These are phyloP conservation scores for Drosophila mimica DNA, from an alignment of 2,888 invertebrate species.

Conservation along the genomic window DNA sequence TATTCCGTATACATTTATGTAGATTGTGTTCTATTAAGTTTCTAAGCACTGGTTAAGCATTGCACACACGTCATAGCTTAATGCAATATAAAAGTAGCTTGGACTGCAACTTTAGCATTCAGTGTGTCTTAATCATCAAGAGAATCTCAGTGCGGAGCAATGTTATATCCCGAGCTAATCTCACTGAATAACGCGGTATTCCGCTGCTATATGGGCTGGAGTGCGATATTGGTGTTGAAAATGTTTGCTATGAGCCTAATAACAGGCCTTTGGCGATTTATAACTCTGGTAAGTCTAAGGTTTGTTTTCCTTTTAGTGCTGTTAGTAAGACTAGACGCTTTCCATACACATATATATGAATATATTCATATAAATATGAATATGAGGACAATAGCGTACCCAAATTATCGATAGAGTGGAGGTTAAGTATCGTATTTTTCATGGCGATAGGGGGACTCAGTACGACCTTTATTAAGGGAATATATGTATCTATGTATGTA, in stretches of 20 bases:
- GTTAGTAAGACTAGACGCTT: conserved; percentile 53
- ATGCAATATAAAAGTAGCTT: not conserved
- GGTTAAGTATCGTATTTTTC: not conserved
- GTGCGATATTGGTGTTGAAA: conserved; percentile 83
- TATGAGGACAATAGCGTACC: not conserved
- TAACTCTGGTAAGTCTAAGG: conserved; percentile 79
- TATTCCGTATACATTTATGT: not conserved
- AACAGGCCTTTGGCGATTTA: conserved; percentile 83
- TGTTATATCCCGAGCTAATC: conserved; percentile 58
- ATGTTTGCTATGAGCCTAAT: conserved; percentile 83
- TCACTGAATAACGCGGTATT: conserved; percentile 78
- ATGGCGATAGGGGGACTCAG: not conserved
- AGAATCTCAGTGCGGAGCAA: conserved; percentile 20
- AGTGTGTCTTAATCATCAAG: conserved; percentile 20
- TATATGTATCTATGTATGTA: not conserved
- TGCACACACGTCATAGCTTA: not conserved
- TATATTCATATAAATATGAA: not conserved
- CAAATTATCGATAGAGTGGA: not conserved
- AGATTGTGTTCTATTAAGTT: conserved; percentile 1
- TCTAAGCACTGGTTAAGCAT: not conserved
- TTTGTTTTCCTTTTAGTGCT: conserved; percentile 19
- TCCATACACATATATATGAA: not conserved
- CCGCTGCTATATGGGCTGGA: conserved; percentile 83
- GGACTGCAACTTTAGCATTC: not conserved
- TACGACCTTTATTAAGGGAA: not conserved